phyloP scores from a whole-genome alignment of 2,888 invertebrate genomes.

The Epinotia demarniana region DNA sequence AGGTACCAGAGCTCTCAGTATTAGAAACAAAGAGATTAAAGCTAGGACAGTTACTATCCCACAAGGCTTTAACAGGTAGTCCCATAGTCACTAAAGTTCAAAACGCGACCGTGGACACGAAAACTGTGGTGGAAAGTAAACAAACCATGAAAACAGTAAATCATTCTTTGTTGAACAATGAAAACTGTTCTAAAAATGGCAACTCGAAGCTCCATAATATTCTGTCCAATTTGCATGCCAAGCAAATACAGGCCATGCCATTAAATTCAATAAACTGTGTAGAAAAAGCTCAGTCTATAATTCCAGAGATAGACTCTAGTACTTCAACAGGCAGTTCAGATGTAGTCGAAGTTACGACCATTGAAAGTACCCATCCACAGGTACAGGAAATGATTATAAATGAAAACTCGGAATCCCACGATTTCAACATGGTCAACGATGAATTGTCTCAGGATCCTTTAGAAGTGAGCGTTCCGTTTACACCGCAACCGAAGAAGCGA shows the following conservation, averaged over 20 bases:
- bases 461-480: constrained; percentile 68
- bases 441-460: constrained; percentile 78
- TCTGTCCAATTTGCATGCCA: constrained; percentile 76
- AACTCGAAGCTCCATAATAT: constrained; percentile 81
- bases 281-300: constrained; percentile 62
- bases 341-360: constrained; percentile 61
- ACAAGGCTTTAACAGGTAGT: constrained; percentile 71
- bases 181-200: constrained; percentile 81
- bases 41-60: constrained; percentile 75
- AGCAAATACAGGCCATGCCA: constrained; percentile 71
- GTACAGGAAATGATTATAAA: constrained; percentile 77
- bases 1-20: constrained; percentile 68
- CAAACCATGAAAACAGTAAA: constrained; percentile 64
- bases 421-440: constrained; percentile 66
- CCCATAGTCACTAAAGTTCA: constrained; percentile 64
- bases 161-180: constrained; percentile 73
- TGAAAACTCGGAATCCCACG: constrained; percentile 77
- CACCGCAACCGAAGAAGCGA: constrained; percentile 78
- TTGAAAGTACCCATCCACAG: constrained; percentile 67
- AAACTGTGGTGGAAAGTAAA: constrained; percentile 61
- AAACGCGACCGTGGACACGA: constrained; percentile 62
- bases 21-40: constrained; percentile 76
- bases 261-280: constrained; percentile 66
- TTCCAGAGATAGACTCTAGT: constrained; percentile 68
- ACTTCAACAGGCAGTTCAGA: constrained; percentile 72